A percentile compares a stretch with the other conserved stretches of the same genome.
These are phyloP conservation scores for Sebastes umbrosus DNA, from an alignment of 2,797 vertebrate species.

Conservation along the genomic window DNA sequence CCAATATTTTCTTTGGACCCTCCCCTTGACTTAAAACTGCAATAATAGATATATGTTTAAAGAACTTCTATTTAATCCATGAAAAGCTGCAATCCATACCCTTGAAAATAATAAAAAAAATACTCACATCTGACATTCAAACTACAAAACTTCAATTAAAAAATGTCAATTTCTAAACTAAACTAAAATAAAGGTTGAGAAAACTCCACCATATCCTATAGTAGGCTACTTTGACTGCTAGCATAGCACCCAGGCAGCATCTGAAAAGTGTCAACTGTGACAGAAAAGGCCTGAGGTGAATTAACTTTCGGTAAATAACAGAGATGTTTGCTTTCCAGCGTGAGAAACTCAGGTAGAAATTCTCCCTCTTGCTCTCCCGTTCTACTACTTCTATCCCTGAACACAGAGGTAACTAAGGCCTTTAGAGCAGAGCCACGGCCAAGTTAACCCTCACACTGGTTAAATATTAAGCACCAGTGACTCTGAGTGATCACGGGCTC, in stretches of 20 bases:
- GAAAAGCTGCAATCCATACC: background rate
- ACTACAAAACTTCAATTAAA: background rate
- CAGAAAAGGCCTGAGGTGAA: background rate
- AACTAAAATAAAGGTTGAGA: background rate
- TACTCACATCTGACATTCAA: background rate
- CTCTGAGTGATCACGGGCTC: constrained; percentile 28
- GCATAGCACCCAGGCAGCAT: background rate
- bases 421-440: constrained; percentile 40
- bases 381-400: background rate
- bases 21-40: background rate
- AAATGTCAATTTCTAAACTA: background rate
- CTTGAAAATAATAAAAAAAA: background rate
- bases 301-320: constrained; percentile 14
- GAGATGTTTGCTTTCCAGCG: constrained; percentile 1
- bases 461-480: constrained; percentile 78
- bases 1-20: background rate
- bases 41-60: background rate
- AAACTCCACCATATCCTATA: background rate
- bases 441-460: constrained; percentile 51
- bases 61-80: background rate
- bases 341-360: background rate
- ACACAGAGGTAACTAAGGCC: constrained; percentile 59
- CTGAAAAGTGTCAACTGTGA: constrained; percentile 19
- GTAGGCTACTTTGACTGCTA: background rate
- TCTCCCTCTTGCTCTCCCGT: background rate